These are phyloP conservation scores for Dichetophora obliterata DNA, from an alignment of 2,888 invertebrate species.

Conservation along the genomic window DNA sequence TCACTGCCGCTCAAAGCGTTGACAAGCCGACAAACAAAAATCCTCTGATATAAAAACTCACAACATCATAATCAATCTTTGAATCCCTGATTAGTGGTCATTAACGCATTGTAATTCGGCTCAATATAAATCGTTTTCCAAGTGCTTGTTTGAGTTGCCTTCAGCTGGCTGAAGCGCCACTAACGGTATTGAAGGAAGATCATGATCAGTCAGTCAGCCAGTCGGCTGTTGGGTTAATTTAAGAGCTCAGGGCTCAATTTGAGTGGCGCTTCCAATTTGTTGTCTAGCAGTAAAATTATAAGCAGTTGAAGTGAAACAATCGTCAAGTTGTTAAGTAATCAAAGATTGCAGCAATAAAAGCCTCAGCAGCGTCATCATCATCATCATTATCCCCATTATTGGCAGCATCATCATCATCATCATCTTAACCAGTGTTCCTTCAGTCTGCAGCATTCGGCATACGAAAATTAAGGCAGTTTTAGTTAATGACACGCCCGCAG, in stretches of 20 bases:
- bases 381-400: not conserved
- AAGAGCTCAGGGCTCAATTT: not conserved
- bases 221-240: not conserved
- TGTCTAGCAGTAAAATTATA: constrained; percentile 17
- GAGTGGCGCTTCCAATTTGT: constrained; percentile 31
- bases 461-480: not conserved
- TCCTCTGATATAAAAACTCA: not conserved
- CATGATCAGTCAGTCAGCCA: not conserved
- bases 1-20: not conserved
- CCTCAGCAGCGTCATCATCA: not conserved
- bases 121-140: not conserved
- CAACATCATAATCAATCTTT: constrained; percentile 2
- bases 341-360: not conserved
- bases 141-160: no score
- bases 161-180: no score
- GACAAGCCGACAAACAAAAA: not conserved
- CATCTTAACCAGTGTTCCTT: not conserved
- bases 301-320: constrained; percentile 6
- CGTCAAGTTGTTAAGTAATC: constrained; percentile 7
- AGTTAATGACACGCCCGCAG: constrained; percentile 33
- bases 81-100: no score
- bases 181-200: no score
- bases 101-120: not conserved
- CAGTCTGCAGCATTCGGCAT: not conserved
- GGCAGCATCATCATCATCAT: not conserved